Conservation (phyloP, 2,888 invertebrate genomes). For the Lathronympha strigana region DNA sequence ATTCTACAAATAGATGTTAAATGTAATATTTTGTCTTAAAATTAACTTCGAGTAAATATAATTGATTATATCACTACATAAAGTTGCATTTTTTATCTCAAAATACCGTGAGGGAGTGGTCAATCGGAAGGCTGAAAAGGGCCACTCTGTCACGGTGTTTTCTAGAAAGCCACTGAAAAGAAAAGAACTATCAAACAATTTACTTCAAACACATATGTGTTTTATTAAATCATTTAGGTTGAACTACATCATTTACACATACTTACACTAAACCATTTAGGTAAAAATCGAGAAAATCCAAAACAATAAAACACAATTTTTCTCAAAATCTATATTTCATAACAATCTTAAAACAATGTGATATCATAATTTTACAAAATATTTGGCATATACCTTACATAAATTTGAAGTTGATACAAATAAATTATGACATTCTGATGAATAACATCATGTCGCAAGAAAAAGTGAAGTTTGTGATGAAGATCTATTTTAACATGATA, state of each 20-base stretch:
- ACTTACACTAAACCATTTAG: too few species aligned
- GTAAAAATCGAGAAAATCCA: too few species aligned
- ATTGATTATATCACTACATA: constrained; percentile 14
- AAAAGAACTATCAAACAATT: too few species aligned
- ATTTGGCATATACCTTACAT: constrained; percentile 82
- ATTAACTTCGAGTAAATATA: constrained; percentile 37
- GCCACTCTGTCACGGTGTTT: too few species aligned
- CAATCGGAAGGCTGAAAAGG: too few species aligned
- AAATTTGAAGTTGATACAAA: constrained; percentile 65
- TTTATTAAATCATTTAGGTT: too few species aligned
- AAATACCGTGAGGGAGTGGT: too few species aligned
- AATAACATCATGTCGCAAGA: constrained; percentile 26
- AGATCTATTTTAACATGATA: constrained; percentile 39
- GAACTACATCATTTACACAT: too few species aligned
- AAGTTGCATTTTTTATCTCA: background rate
- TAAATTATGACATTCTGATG: constrained; percentile 57
- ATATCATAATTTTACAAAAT: constrained; percentile 79
- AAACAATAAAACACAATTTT: constrained; percentile 43
- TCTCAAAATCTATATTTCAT: constrained; percentile 80
- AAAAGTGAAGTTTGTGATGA: constrained; percentile 64
- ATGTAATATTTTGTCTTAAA: constrained; percentile 23
- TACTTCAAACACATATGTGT: too few species aligned
- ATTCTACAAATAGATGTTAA: constrained; percentile 95
- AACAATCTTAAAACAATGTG: constrained; percentile 82
- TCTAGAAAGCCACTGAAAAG: too few species aligned